Evolutionary conservation across 1,140 invertebrate species (phyloP).

Genomic region (Steinernema khuongi): DNA sequence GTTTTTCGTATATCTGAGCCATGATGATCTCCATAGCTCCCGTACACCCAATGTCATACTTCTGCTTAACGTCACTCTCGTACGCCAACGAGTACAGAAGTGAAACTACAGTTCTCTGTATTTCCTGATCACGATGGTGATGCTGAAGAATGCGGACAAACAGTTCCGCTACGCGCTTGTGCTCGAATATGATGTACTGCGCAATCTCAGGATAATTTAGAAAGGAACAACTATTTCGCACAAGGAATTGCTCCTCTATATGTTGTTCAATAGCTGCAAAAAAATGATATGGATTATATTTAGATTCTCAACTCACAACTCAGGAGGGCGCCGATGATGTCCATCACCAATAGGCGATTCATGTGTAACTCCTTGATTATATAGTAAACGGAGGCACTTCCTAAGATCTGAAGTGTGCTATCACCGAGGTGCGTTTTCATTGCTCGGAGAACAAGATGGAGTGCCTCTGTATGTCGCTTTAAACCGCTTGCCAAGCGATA

Average conservation of each 20-base stretch:
- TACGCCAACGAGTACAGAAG: constrained; percentile 88
- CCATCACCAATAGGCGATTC: constrained; percentile 44
- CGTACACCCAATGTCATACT: constrained; percentile 78
- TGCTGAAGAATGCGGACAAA: constrained; percentile 75
- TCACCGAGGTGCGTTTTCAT: constrained; percentile 41
- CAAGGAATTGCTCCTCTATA: constrained; percentile 66
- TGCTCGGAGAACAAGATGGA: constrained; percentile 47
- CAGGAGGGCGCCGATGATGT: constrained; percentile 31
- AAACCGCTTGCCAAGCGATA: constrained; percentile 68
- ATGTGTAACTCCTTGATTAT: constrained; percentile 44
- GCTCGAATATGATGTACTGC: constrained; percentile 86
- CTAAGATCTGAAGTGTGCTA: constrained; percentile 52
- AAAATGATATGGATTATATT: background rate
- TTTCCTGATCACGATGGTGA: constrained; percentile 78
- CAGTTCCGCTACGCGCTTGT: constrained; percentile 77
- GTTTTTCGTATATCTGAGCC: constrained; percentile 52
- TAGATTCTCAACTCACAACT: constrained; percentile 19
- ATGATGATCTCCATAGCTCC: constrained; percentile 70
- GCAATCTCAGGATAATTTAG: constrained; percentile 90
- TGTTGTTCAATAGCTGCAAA: constrained; percentile 46
- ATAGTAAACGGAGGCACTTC: constrained; percentile 52
- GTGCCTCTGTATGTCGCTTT: constrained; percentile 45
- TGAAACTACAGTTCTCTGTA: constrained; percentile 87
- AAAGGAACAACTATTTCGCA: constrained; percentile 87
- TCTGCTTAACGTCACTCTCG: constrained; percentile 85